Percentiles rank a stretch among this genome's conserved stretches.
These are phyloP conservation scores for Perca flavescens DNA, from an alignment of 2,113 vertebrate genomes.

Conservation along the genomic window DNA sequence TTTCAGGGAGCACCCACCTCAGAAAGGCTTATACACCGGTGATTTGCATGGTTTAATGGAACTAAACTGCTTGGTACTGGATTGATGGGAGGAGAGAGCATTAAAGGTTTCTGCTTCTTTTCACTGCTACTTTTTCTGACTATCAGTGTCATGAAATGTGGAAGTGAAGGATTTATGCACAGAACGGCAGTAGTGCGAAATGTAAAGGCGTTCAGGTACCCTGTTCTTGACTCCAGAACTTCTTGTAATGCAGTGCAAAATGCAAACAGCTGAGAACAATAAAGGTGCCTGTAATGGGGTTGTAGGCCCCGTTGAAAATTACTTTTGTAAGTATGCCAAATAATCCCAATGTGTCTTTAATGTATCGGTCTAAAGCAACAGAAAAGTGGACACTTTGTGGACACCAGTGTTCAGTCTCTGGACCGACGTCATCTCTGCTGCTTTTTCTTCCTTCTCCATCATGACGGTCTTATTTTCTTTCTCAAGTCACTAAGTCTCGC, in stretches of 20 bases:
- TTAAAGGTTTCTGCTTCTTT: conserved; percentile 2
- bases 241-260: neutral
- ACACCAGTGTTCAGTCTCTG: too few relatives aligned
- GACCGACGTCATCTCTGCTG: too few relatives aligned
- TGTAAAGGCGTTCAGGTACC: neutral
- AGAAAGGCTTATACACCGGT: conserved; percentile 23
- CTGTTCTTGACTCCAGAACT: neutral
- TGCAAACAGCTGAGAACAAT: neutral
- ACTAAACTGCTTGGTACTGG: neutral
- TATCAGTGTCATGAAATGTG: neutral
- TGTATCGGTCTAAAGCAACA: too few relatives aligned
- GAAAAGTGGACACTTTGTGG: too few relatives aligned
- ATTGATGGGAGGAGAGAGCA: conserved; percentile 21
- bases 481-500: too few relatives aligned
- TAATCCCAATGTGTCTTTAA: too few relatives aligned
- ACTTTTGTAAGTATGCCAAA: too few relatives aligned
- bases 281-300: too few relatives aligned
- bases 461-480: too few relatives aligned
- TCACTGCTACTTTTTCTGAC: neutral
- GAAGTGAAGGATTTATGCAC: neutral
- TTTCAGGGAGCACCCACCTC: conserved; percentile 21
- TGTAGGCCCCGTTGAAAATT: too few relatives aligned
- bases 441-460: too few relatives aligned
- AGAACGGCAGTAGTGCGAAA: neutral
- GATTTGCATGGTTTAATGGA: conserved; percentile 58